These are phyloP conservation scores for Drosophila navojoa DNA, from an alignment of 1,140 invertebrate species.

Conservation along the genomic window DNA sequence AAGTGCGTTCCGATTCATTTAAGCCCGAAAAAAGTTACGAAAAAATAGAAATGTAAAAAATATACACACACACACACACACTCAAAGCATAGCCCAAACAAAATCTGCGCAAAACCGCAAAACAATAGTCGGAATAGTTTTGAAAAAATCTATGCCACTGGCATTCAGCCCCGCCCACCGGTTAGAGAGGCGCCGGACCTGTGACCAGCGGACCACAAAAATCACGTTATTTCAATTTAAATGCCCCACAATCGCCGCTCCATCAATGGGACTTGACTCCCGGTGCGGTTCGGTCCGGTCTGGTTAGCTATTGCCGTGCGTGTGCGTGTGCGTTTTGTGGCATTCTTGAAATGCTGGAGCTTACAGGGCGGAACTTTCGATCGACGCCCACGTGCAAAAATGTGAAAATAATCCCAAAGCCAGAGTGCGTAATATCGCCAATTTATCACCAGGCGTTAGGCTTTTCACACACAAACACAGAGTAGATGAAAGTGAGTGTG, in stretches of 20 bases:
- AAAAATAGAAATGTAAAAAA: conserved; percentile 7
- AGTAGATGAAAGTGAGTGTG: conserved; percentile 53
- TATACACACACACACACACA: not conserved
- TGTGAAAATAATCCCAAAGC: conserved; percentile 64
- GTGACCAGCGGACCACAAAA: conserved; percentile 70
- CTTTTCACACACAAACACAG: conserved; percentile 14
- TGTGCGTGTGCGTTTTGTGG: conserved; percentile 47
- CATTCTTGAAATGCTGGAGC: conserved; percentile 63
- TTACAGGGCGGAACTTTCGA: conserved; percentile 22
- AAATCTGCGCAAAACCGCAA: conserved; percentile 76
- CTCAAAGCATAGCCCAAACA: conserved; percentile 17
- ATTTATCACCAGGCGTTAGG: conserved; percentile 72
- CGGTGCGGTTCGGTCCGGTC: no score
- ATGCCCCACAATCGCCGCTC: conserved; percentile 65
- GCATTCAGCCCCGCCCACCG: conserved; percentile 7
- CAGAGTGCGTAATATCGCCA: conserved; percentile 69
- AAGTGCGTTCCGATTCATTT: conserved; percentile 71
- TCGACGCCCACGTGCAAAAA: conserved; percentile 70
- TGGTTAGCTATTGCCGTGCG: conserved; percentile 15
- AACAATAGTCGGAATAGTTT: conserved; percentile 63
- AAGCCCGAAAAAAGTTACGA: conserved; percentile 46
- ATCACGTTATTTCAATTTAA: conserved; percentile 81
- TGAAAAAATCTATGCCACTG: conserved; percentile 63
- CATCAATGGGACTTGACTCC: conserved; percentile 41
- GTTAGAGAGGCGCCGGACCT: conserved; percentile 17